Evolutionary conservation across 2,888 invertebrate species (phyloP).

Genomic region (Tolmerus cingulatus): DNA sequence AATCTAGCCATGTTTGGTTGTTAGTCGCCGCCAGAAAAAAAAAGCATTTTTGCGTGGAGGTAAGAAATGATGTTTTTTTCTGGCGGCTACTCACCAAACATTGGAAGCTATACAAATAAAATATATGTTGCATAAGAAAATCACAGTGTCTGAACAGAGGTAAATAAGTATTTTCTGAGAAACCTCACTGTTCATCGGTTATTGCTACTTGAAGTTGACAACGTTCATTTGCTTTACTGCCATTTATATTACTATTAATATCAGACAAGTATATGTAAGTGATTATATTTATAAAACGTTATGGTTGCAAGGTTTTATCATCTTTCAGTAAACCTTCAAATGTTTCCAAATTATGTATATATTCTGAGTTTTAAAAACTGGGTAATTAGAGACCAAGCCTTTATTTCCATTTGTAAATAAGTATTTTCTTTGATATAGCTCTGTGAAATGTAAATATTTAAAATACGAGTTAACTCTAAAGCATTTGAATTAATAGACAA

Average conservation of each 20-base stretch:
- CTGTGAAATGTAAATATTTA: neutral
- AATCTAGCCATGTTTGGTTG: neutral
- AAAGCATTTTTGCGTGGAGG: neutral
- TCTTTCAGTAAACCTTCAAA: neutral
- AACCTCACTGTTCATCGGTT: no score
- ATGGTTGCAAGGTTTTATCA: no score
- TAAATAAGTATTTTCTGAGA: neutral
- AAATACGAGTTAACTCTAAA: neutral
- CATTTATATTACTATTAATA: no score
- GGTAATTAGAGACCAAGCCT: neutral
- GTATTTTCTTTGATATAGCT: neutral
- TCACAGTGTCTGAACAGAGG: neutral
- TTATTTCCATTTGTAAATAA: neutral
- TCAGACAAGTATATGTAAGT: no score
- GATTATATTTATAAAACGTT: no score
- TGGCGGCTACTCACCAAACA: neutral
- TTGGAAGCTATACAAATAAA: neutral
- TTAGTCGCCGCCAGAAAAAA: neutral
- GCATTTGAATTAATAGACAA: neutral
- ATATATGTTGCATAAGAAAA: no score
- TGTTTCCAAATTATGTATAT: neutral
- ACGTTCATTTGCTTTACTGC: no score
- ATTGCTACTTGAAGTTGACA: neutral
- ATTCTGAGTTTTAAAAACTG: neutral
- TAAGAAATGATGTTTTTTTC: neutral